These are phyloP conservation scores for Pocota personata DNA, from an alignment of 2,888 invertebrate genomes.

Conservation along the genomic window DNA sequence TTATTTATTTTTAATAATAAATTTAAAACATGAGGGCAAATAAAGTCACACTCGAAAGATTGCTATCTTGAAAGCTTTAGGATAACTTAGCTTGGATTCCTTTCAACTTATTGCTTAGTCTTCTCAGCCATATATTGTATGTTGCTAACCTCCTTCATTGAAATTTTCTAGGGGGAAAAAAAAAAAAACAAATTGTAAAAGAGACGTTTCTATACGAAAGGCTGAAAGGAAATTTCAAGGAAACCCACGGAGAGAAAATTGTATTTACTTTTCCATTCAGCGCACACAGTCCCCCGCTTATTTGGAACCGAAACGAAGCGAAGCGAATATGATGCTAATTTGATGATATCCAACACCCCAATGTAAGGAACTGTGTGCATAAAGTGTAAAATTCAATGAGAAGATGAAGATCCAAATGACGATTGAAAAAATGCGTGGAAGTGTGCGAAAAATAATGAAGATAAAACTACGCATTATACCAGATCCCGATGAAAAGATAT, in stretches of 20 bases:
- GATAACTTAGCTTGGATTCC: not conserved
- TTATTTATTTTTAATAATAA: not conserved
- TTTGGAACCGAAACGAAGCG: not conserved
- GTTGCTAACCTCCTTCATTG: not conserved
- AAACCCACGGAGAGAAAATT: not conserved
- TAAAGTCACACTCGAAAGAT: not conserved
- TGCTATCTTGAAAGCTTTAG: not conserved
- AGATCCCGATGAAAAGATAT: not conserved
- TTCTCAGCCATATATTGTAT: not conserved
- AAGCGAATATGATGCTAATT: slow-evolving; percentile 9
- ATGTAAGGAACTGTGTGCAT: not conserved
- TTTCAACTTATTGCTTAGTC: not conserved
- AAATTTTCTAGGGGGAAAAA: not conserved
- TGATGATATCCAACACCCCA: not conserved
- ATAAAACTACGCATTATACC: not conserved
- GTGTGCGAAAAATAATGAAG: not conserved
- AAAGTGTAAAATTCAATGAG: slow-evolving; percentile 11
- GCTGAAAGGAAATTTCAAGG: not conserved
- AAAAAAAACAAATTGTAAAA: not conserved
- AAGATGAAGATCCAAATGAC: not conserved
- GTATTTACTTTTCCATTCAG: not conserved
- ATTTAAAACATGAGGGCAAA: not conserved
- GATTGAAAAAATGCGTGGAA: not conserved
- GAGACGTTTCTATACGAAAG: not conserved
- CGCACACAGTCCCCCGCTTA: not conserved